phyloP scores from a whole-genome alignment of 1,140 invertebrate species.

The Chironomus tepperi region DNA sequence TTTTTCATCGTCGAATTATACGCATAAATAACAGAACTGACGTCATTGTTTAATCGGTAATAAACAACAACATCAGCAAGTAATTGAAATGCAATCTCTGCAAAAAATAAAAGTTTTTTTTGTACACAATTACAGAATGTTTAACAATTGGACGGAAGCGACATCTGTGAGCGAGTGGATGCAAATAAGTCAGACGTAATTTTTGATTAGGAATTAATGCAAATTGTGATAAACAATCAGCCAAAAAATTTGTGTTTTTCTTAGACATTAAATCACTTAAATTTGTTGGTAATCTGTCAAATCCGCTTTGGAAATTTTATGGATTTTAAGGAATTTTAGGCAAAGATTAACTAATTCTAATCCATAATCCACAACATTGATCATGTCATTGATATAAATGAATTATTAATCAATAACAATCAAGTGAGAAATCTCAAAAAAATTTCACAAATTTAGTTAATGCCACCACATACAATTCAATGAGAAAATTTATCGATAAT shows the following conservation, averaged over 20 bases:
- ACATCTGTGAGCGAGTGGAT: neutral
- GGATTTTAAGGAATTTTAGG: no score
- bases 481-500: neutral
- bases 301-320: no score
- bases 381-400: neutral
- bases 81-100: slow-evolving; percentile 7
- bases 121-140: neutral
- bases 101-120: neutral
- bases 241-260: neutral
- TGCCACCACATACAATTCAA: neutral
- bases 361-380: neutral
- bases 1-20: slow-evolving; percentile 7
- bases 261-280: neutral
- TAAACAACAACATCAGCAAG: slow-evolving; percentile 4
- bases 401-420: neutral
- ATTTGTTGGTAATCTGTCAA: no score
- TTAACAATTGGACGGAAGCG: neutral
- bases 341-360: no score
- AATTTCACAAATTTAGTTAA: neutral
- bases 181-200: neutral
- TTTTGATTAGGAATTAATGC: neutral
- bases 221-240: neutral
- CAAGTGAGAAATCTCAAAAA: neutral
- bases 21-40: neutral
- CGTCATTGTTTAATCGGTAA: slow-evolving; percentile 21